Percentiles rank a stretch among this genome's conserved stretches.
Evolutionary conservation across 2,797 vertebrate genomes (phyloP).

Genomic region (Muscicapa striata): DNA sequence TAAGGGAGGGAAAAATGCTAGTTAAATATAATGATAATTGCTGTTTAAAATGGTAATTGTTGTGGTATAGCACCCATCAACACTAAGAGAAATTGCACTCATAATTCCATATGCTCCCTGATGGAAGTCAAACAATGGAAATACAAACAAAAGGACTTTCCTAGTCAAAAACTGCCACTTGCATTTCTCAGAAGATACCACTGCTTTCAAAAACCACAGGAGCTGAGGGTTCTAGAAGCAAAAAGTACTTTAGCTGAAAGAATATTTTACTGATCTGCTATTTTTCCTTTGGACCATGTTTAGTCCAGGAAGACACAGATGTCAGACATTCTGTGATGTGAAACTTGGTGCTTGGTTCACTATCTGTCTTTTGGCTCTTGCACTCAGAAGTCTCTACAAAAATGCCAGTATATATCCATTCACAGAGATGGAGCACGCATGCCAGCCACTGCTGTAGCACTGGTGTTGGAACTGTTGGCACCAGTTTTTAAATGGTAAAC

Average conservation of each 20-base stretch:
- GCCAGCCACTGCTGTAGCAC: neutral
- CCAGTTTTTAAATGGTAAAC: neutral
- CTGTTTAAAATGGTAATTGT: neutral
- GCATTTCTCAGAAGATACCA: neutral
- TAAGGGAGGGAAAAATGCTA: conserved; percentile 18
- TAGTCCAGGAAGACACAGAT: neutral
- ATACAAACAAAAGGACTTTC: neutral
- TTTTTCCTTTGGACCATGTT: neutral
- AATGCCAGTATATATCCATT: neutral
- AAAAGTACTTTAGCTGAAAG: neutral
- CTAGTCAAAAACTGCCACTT: neutral
- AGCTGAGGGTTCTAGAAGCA: neutral
- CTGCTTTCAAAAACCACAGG: neutral
- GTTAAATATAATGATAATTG: conserved; percentile 9
- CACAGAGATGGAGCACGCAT: neutral
- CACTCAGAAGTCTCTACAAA: neutral
- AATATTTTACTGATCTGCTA: neutral
- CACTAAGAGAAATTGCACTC: neutral
- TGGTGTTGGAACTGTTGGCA: neutral
- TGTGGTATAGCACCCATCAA: neutral
- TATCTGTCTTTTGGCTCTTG: neutral
- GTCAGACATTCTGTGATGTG: neutral
- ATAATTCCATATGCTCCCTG: neutral
- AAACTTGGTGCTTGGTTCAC: neutral
- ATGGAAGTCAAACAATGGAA: neutral